These are phyloP conservation scores for Megalonaias nervosa DNA, from an alignment of 1,140 invertebrate species.

Conservation along the genomic window DNA sequence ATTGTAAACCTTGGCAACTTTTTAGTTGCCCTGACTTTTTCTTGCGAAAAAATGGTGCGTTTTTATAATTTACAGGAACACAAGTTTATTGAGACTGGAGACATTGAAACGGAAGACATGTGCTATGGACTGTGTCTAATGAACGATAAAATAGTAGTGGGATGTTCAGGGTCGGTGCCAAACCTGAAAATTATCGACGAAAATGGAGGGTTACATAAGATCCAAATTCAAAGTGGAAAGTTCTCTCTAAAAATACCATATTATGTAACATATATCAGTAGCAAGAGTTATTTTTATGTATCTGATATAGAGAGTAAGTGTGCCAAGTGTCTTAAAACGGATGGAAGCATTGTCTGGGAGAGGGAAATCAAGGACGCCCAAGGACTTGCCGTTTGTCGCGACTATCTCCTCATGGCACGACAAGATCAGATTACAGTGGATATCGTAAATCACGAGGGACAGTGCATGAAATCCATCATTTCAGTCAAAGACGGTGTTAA, in stretches of 20 bases:
- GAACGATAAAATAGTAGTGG: conserved; percentile 12
- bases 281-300: neutral
- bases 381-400: conserved; percentile 8
- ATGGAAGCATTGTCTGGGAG: conserved; percentile 21
- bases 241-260: conserved; percentile 4
- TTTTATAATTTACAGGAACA: neutral
- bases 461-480: conserved; percentile 21
- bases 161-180: neutral
- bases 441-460: conserved; percentile 2
- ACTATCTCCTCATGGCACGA: conserved; percentile 9
- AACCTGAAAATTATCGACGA: conserved; percentile 1
- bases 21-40: conserved; percentile 18
- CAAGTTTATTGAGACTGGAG: neutral
- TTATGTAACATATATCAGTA: conserved; percentile 8
- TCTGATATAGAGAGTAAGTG: conserved; percentile 13
- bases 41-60: conserved; percentile 1
- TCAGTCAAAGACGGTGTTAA: conserved; percentile 9
- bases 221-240: neutral
- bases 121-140: conserved; percentile 21
- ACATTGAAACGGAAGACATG: neutral
- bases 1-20: conserved; percentile 6
- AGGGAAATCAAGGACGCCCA: conserved; percentile 1
- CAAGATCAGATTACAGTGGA: conserved; percentile 20
- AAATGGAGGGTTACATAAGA: neutral
- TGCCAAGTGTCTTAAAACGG: conserved; percentile 10